Base-by-base conservation (phyloP, 2,888 invertebrate species). In the Erpobdella octoculata region DNA sequence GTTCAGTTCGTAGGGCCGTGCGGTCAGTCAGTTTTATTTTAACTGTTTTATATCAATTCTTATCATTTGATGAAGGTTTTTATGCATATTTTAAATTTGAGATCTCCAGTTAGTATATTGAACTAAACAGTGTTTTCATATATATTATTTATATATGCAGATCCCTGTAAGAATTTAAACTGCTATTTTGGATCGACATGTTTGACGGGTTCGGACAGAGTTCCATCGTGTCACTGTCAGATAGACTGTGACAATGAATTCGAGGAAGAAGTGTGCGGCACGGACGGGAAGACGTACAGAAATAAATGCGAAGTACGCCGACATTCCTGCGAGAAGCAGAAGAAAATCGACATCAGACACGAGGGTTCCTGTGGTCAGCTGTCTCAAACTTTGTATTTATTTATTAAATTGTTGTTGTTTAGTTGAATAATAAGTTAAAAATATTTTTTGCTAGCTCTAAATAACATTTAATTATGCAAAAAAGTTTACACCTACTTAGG, bases 361-460 rank as follows among this genome's bases (percentile, higher is more conserved):
- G 46, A 67, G 3, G 67, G 67, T 31, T 31, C 67, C 21, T 67
- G 67, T 18, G 67, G 67, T 67, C 38, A 38, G 21, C 2, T 38
- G 21, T 21, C 33, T 25, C 21, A 25, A 6, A 21, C 21, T n/a
- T n/a, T n/a, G n/a, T n/a, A n/a, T n/a, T n/a, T n/a, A n/a, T n/a
- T n/a, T n/a, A n/a, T n/a, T n/a, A n/a, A n/a, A n/a, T n/a, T n/a
- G n/a, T n/a, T n/a, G n/a, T n/a, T n/a, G n/a, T n/a, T n/a, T n/a
- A n/a, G n/a, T n/a, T n/a, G n/a, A n/a, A n/a, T n/a, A n/a, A n/a
- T n/a, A n/a, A n/a, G n/a, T n/a, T n/a, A n/a, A n/a, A n/a, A n/a
- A n/a, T n/a, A n/a, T n/a, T n/a, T n/a, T n/a, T n/a, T n/a, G n/a
- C n/a, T n/a, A n/a, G n/a, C n/a, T n/a, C n/a, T n/a, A n/a, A n/a